Evolutionary conservation across 2,888 invertebrate species (phyloP), one percentile per base, ranked within the genome.

Genomic region (Meganola albula): DNA sequence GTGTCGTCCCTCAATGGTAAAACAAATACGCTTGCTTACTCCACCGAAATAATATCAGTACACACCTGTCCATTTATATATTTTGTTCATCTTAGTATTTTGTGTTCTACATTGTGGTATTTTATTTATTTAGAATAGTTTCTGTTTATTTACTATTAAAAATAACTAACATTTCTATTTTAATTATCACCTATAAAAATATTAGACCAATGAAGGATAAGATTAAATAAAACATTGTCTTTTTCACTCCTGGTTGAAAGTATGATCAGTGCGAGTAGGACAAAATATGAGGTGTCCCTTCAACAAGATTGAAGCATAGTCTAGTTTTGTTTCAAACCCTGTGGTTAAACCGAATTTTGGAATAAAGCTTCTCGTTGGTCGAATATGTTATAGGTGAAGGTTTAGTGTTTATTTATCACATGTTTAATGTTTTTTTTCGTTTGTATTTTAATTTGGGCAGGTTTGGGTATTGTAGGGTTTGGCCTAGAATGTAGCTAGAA

Each of bases 391-490:
- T n/a, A n/a, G n/a, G n/a, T n/a, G n/a, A n/a, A n/a, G n/a, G n/a
- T n/a, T 63, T 73, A 74, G 72, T 63, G 60, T 78, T 74, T 76
- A 73, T 68, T 71, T 76, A 63, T 70, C 62, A 66, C 64, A 66
- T 51, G 56, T 65, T 67, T 71, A 69, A 66, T 46, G 48, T 67
- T 63, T 61, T 60, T 65, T 69, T 67, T 72, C 55, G 59, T 71
- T 75, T 64, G 60, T 74, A 74, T 75, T 20, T 72, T 62, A 53
- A 61, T 74, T 77, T 76, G 87, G 87, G 85, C 86, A 86, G 86
- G 86, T 86, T 79, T 77, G 80, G 87, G 86, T 86, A 83, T 74
- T 70, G 80, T 80, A 84, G 83, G 83, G 85, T 79, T 83, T 86
- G 86, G 87, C 86, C 86, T 86, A 86, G 86, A 79, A 75, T 83